Evolutionary conservation across 2,113 vertebrate species (phyloP), one percentile per base, ranked within the genome.

Genomic region (Nothocercus julius): DNA sequence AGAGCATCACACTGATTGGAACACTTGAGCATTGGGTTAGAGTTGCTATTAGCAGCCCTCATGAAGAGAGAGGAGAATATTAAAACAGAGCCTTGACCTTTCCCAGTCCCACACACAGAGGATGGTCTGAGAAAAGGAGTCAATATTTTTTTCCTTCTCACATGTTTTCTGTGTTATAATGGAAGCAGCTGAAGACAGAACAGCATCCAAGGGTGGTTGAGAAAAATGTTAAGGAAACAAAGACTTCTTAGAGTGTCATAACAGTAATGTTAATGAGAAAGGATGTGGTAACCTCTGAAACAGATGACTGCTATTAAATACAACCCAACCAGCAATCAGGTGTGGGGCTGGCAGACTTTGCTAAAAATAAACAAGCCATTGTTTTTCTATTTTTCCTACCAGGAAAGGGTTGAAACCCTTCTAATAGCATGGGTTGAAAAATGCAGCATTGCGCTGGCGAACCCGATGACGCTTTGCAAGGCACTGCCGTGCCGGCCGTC

Each of bases 181-280:
- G 9, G 40, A 90, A 94, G 28, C 5, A 73, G 59, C 40, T 80
- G 45, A 68, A 80, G 73, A 44, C 53, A 89, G 27, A 90, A 95
- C 82, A 32, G 5, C n/a, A 59, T 82, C 53, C 45, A 90, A 96
- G 83, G 45, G 89, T 84, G 90, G 17, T 21, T 84, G 11, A 66
- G 80, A 90, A 64, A 68, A 88, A 82, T 20, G 44, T 56, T 69
- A 73, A 82, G 94, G 96, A 95, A 98, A 98, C 78, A 94, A 97
- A 97, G 92, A 75, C 87, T 96, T 96, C 96, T 98, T 75, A 94
- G 95, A 94, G 87, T 93, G 89, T 80, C 83, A 73, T 92, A 97
- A 98, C 97, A 97, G 96, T 97, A 95, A 97, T 18, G 69, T 97
- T 94, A 96, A 96, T 91, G 95, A 97, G 97, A 98, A 97, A 97